Evolutionary conservation across 2,888 invertebrate species (phyloP), one percentile per base, ranked within the genome.

Genomic region (Acanthosoma haemorrhoidale): DNA sequence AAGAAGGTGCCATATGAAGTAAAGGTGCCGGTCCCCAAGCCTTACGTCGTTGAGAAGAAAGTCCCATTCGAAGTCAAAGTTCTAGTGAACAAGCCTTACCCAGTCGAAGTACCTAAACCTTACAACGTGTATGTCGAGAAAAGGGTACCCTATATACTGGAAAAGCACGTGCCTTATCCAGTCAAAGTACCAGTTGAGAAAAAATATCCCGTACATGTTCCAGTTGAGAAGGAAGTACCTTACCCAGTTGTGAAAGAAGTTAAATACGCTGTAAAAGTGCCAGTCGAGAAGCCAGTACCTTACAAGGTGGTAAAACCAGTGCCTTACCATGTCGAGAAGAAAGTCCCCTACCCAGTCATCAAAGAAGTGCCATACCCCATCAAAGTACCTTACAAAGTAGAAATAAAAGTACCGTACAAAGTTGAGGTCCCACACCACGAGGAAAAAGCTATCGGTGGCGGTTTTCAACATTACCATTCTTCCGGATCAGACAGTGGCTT

Each of bases 81-180:
- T n/a, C 71, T 63, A 9, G 71, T 72, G 1, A 61, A 72, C 57
- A 72, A 72, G 68, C 72, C 72, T 1, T 72, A 72, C 34, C 70
- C 72, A 2, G 72, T 72, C 8, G 34, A 70, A 36, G 71, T 71
- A 8, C 68, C 69, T 3, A 69, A 73, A 18, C 90, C 89, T 5
- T 89, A 88, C 83, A n/a, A n/a, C n/a, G 88, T 90, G 5, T 87
- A 88, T 79, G 87, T 90, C 34, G 86, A 89, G 74, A 90, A 88
- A 81, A 88, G 85, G 39, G 68, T 70, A 15, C 83, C 82, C 8
- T 80, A 79, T 75, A 81, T 81, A 29, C 81, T 84, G 6, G 78
- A 81, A 72, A 83, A 83, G 57, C 82, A 82, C 58, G 80, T 83
- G 18, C 85, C 85, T 5, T 80, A 80, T 25, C 51, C 69, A 64